A percentile compares a stretch with the other conserved stretches of the same genome.
phyloP scores from a whole-genome alignment of 2,113 vertebrate species.

The Odocoileus virginianus region DNA sequence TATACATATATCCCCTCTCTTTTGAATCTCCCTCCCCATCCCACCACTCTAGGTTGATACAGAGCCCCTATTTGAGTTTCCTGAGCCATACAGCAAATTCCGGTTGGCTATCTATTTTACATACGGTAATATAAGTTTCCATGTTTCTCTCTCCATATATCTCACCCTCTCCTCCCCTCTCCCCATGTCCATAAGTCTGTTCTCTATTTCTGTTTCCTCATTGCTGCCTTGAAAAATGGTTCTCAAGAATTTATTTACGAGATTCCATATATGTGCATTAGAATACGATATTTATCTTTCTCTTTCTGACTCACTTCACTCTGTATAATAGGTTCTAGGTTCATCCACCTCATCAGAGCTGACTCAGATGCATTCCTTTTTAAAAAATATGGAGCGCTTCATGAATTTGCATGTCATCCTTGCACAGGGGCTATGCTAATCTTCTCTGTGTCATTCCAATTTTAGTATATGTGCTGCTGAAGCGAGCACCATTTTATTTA shows the following conservation, averaged over 20 bases:
- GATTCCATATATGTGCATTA: background rate
- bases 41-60: background rate
- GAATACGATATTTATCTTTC: background rate
- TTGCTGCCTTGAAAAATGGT: background rate
- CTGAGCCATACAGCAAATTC: background rate
- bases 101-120: background rate
- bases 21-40: background rate
- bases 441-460: background rate
- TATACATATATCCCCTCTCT: background rate
- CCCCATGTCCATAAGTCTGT: background rate
- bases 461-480: background rate
- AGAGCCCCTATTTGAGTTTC: background rate
- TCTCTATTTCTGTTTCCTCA: background rate
- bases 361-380: background rate
- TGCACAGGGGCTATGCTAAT: background rate
- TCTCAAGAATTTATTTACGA: too few relatives aligned
- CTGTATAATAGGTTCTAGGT: background rate
- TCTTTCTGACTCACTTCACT: background rate
- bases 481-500: background rate
- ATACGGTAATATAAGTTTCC: fast-evolving
- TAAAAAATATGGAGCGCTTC: background rate
- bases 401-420: background rate
- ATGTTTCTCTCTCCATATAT: background rate
- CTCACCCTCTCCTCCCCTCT: background rate
- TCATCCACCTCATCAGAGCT: background rate